Percentiles rank a stretch among this genome's conserved stretches.
phyloP scores from a whole-genome alignment of 2,888 invertebrate species.

The Acanthococcus lagerstroemiae region DNA sequence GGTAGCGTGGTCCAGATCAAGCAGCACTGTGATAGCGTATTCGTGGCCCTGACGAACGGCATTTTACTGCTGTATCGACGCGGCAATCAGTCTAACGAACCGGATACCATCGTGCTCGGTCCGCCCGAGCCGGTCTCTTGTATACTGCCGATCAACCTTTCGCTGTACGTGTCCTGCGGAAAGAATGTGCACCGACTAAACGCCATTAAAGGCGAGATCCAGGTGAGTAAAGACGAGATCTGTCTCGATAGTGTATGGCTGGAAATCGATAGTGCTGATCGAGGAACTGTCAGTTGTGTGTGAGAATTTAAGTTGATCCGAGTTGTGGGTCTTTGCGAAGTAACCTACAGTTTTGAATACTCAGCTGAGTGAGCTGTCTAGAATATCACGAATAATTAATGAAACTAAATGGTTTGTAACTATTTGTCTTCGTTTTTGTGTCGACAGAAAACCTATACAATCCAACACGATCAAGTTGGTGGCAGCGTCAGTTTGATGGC shows the following conservation, averaged over 20 bases:
- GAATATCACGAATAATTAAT: background rate
- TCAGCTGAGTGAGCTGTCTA: too few relatives aligned
- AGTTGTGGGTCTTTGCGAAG: too few relatives aligned
- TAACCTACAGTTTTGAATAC: too few relatives aligned
- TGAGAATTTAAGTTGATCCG: too few relatives aligned
- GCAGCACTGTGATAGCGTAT: constrained; percentile 77
- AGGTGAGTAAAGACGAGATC: too few relatives aligned
- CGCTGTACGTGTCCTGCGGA: constrained; percentile 76
- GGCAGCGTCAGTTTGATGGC: constrained; percentile 71
- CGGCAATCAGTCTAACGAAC: constrained; percentile 50
- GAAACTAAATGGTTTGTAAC: background rate
- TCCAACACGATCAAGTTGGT: constrained; percentile 53
- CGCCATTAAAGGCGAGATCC: constrained; percentile 65
- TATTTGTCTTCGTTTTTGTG: constrained; percentile 14
- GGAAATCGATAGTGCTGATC: too few relatives aligned
- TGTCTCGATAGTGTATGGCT: too few relatives aligned
- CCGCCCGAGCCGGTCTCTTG: constrained; percentile 59
- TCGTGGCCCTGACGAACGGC: constrained; percentile 75
- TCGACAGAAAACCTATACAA: constrained; percentile 58
- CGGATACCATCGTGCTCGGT: constrained; percentile 59
- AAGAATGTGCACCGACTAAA: constrained; percentile 74
- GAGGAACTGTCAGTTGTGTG: too few relatives aligned
- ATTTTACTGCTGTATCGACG: constrained; percentile 63
- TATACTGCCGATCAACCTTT: constrained; percentile 70
- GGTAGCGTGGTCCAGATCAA: constrained; percentile 63